phyloP scores from a whole-genome alignment of 2,888 invertebrate genomes.

The Leucoma salicis region DNA sequence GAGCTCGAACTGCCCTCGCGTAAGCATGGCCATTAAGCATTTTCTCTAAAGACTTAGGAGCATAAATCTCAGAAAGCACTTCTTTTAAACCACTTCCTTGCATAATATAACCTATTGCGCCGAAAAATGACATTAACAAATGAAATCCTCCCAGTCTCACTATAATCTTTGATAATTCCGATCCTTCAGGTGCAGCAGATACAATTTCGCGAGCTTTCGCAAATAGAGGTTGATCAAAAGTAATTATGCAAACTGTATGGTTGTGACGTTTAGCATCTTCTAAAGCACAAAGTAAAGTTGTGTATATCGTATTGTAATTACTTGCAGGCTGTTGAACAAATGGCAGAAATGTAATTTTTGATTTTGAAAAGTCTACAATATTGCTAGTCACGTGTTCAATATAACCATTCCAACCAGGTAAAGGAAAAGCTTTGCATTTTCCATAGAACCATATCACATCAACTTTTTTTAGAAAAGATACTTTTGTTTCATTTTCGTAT shows the following conservation, averaged over 20 bases:
- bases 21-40: constrained; percentile 41
- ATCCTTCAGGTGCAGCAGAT: constrained; percentile 22
- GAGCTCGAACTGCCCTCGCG: constrained; percentile 38
- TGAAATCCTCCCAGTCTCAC: constrained; percentile 42
- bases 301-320: constrained; percentile 28
- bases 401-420: constrained; percentile 37
- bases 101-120: constrained; percentile 40
- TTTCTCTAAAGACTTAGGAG: constrained; percentile 32
- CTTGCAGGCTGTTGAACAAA: constrained; percentile 27
- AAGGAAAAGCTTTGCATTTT: constrained; percentile 26
- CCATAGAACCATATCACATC: constrained; percentile 30
- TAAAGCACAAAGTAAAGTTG: constrained; percentile 18
- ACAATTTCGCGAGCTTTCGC: constrained; percentile 43
- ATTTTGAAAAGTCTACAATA: constrained; percentile 17
- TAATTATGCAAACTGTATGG: constrained; percentile 36
- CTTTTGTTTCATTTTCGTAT: constrained; percentile 13
- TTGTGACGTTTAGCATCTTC: constrained; percentile 27
- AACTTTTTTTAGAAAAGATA: constrained; percentile 16
- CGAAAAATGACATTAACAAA: constrained; percentile 39
- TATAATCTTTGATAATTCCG: constrained; percentile 17
- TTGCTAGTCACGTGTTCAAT: constrained; percentile 13
- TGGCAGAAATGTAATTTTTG: constrained; percentile 19
- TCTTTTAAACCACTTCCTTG: constrained; percentile 41
- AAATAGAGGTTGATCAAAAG: constrained; percentile 45
- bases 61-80: constrained; percentile 31